These are phyloP conservation scores for Scaptomyza tumidula DNA, from an alignment of 2,888 invertebrate species.

Conservation along the genomic window DNA sequence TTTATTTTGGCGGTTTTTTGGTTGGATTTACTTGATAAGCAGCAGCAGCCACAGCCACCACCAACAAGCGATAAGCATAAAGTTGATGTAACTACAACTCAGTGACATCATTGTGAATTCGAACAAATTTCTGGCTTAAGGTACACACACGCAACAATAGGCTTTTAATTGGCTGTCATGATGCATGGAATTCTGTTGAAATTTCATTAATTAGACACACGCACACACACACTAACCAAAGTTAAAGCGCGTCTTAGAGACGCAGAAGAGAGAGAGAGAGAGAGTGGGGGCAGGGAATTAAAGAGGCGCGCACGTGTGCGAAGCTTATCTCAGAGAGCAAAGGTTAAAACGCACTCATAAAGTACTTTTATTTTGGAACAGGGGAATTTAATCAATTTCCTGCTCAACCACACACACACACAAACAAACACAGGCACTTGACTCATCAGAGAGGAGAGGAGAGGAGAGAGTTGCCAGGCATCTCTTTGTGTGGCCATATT, in stretches of 20 bases:
- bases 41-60: too few relatives aligned
- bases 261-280: neutral
- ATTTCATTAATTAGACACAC: constrained; percentile 50
- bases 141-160: constrained; percentile 21
- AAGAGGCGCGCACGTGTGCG: constrained; percentile 39
- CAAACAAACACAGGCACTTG: constrained; percentile 47
- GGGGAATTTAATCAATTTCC: constrained; percentile 58
- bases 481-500: constrained; percentile 51
- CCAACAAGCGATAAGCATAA: constrained; percentile 45
- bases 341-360: constrained; percentile 17
- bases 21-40: constrained; percentile 42
- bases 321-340: constrained; percentile 48
- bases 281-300: constrained; percentile 3
- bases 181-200: constrained; percentile 45
- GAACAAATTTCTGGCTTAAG: constrained; percentile 27
- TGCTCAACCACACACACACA: constrained; percentile 11
- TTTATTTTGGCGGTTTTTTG: constrained; percentile 1
- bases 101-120: constrained; percentile 46
- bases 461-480: too few relatives aligned
- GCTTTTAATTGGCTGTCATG: constrained; percentile 46
- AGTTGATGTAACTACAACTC: constrained; percentile 14
- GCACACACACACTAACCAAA: too few relatives aligned
- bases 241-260: neutral
- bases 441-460: constrained; percentile 58
- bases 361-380: constrained; percentile 15